Conservation (phyloP, 1,140 invertebrate genomes). For the Formica selysi region DNA sequence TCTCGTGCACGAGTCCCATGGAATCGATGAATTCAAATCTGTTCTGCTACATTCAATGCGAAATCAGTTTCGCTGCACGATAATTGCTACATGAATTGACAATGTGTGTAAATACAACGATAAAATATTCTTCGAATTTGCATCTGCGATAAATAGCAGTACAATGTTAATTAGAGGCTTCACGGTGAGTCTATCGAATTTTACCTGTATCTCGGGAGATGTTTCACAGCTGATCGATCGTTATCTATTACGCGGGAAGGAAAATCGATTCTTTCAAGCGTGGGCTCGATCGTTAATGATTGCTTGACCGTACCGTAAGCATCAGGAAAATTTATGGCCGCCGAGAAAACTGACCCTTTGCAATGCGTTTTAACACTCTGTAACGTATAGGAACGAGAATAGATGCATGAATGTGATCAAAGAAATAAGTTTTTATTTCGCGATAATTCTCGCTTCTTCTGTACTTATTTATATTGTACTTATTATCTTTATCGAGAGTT, state of each 20-base stretch:
- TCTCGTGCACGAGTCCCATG: background rate
- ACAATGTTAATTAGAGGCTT: background rate
- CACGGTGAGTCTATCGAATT: background rate
- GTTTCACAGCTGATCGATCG: background rate
- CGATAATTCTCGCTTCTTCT: background rate
- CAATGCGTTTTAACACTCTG: background rate
- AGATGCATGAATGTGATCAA: background rate
- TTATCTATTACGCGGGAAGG: conserved; percentile 17
- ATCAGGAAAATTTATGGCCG: conserved; percentile 15
- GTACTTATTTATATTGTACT: background rate
- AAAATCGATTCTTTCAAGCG: background rate
- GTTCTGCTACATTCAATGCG: conserved; percentile 30
- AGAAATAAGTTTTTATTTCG: background rate
- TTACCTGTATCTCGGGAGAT: background rate
- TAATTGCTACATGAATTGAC: background rate
- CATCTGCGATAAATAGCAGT: background rate
- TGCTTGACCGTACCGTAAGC: conserved; percentile 14
- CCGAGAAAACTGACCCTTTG: background rate
- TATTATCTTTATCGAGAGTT: background rate
- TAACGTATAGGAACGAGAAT: conserved; percentile 4
- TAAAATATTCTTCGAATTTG: too few species aligned
- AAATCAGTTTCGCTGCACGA: background rate
- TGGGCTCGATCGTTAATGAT: conserved; percentile 8
- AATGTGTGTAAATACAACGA: background rate
- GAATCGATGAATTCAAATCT: background rate